phyloP scores from a whole-genome alignment of 2,113 vertebrate genomes.

The Bungarus multicinctus region DNA sequence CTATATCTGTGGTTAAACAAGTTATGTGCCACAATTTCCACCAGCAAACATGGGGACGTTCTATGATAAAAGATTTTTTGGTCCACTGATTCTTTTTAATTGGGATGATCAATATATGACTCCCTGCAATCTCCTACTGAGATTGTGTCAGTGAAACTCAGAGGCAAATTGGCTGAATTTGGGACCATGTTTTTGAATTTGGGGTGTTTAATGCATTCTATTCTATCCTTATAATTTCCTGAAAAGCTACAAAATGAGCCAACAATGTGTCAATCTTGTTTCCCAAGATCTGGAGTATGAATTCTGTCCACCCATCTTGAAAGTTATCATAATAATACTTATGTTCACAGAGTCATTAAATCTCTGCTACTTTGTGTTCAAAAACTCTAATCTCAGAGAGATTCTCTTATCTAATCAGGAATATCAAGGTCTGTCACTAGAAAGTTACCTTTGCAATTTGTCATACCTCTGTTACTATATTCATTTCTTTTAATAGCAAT shows the following conservation, averaged over 20 bases:
- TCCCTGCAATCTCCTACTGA: not conserved
- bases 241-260: not conserved
- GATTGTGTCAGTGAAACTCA: not conserved
- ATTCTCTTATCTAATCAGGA: not conserved
- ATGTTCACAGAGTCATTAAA: not conserved
- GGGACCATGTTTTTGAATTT: not conserved
- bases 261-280: not conserved
- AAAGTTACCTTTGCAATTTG: not conserved
- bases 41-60: not conserved
- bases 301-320: not conserved
- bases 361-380: not conserved
- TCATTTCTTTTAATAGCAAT: not conserved
- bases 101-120: not conserved
- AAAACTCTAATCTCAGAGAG: not conserved
- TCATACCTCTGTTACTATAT: not conserved
- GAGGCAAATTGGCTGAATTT: not conserved
- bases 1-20: not conserved
- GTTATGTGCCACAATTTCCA: not conserved
- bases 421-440: not conserved
- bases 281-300: not conserved
- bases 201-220: not conserved
- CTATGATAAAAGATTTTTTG: not conserved
- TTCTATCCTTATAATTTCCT: not conserved
- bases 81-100: not conserved
- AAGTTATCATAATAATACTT: not conserved